Base-by-base conservation (phyloP, 1,140 invertebrate genomes). In the Drosophila varians region DNA sequence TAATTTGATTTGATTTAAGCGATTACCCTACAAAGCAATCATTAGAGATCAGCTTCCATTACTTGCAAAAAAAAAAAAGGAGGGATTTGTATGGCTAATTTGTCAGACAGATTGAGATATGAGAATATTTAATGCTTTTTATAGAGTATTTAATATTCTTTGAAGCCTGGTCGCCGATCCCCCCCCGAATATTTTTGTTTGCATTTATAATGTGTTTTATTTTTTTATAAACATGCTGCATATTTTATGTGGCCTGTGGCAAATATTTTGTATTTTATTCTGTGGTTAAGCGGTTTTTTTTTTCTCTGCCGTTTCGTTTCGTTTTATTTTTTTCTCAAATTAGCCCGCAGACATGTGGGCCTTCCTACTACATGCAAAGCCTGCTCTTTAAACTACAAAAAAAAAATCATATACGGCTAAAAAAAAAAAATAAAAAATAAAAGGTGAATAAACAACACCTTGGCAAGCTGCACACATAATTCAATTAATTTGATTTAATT, bases 401-500 rank as follows among this genome's bases (percentile, higher is more conserved):
- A 12, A 16, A 21, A 25, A 21, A 8, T 16, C 23, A 21, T n/a
- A 23, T 25, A 19, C 7, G 18, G 5, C 23, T 18, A 47, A 11
- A 34, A 31, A 36, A n/a, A 19, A 16, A 51, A 49, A 31, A 52
- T 9, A 34, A 23, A 6, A 12, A 9, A 4, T 7, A 47, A 26
- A 8, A 14, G 21, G n/a, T 26, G 23, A 25, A 21, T 7, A 38
- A 61, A 70, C 65, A 72, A 71, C 69, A 72, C 55, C 69, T 57
- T 43, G n/a, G 28, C 54, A 43, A 69, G 54, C 65, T 57, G 71
- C 51, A 40, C 52, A 76, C 74, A 76, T 76, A 77, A 77, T 77
- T 77, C 74, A 77, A 77, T 76, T 64, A 77, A 77, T 77, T 77
- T 77, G 74, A 57, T 77, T 77, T 77, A 77, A 77, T 77, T 77